Conservation (phyloP, 92 coral and sea anemone genomes). For the Chrysogorgia sp. region DNA sequence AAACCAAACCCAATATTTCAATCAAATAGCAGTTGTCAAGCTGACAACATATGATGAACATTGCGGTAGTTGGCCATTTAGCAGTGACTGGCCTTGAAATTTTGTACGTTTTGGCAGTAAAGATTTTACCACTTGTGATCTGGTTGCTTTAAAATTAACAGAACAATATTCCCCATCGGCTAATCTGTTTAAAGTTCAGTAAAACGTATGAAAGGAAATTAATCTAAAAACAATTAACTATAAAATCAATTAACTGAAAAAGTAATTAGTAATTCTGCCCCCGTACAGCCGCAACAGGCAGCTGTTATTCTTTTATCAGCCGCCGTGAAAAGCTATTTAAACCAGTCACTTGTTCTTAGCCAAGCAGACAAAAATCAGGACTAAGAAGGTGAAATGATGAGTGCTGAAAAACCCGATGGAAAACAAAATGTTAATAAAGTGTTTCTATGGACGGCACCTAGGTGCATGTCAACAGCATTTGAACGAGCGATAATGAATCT, state of each 20-base stretch:
- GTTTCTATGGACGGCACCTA: conserved; percentile 93
- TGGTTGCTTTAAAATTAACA: too few relatives aligned
- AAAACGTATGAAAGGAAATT: too few relatives aligned
- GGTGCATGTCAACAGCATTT: conserved; percentile 97
- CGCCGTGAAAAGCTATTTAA: conserved; percentile 5
- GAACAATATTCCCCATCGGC: too few relatives aligned
- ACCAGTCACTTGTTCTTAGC: neutral
- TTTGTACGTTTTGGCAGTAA: too few relatives aligned
- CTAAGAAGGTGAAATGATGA: neutral
- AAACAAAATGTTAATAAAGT: conserved; percentile 52
- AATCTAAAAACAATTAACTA: conserved; percentile 19
- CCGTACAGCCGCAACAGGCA: conserved; percentile 22
- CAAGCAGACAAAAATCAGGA: neutral
- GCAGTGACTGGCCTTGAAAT: too few relatives aligned
- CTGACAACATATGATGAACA: too few relatives aligned
- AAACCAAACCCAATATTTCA: too few relatives aligned
- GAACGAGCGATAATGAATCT: conserved; percentile 94
- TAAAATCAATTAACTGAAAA: conserved; percentile 24
- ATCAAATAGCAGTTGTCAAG: too few relatives aligned
- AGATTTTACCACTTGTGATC: too few relatives aligned
- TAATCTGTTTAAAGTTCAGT: too few relatives aligned
- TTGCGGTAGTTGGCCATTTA: too few relatives aligned
- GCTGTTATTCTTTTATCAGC: neutral
- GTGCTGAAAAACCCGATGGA: neutral
- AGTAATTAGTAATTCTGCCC: conserved; percentile 27